phyloP scores from a whole-genome alignment of 2,888 invertebrate genomes.

The Chaetogeoica ovagalla region DNA sequence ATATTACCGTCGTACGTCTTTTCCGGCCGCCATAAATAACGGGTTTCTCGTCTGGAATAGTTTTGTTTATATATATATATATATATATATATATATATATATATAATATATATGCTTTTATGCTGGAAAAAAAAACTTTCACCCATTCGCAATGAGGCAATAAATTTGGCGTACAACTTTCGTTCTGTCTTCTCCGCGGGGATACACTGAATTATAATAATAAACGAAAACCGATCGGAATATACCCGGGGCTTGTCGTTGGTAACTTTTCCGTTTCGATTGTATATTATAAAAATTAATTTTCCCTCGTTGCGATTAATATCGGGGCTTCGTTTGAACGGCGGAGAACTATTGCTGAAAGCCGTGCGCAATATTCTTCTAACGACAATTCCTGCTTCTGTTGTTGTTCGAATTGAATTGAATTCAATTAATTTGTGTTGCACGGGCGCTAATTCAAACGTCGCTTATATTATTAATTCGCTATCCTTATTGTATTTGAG shows the following conservation, averaged over 20 bases:
- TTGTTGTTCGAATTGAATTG: too few species aligned
- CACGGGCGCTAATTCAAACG: neutral
- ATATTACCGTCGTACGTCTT: slow-evolving; percentile 9
- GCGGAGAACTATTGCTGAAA: neutral
- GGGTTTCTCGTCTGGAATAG: slow-evolving; percentile 22
- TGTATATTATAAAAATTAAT: neutral
- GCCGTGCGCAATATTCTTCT: neutral
- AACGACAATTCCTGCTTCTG: too few species aligned
- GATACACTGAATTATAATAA: slow-evolving; percentile 7
- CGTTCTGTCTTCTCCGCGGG: slow-evolving; percentile 24
- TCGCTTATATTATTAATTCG: neutral
- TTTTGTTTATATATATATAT: slow-evolving; percentile 27
- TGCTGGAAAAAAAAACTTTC: slow-evolving; percentile 40
- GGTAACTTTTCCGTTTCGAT: slow-evolving; percentile 12
- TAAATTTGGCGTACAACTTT: slow-evolving; percentile 37
- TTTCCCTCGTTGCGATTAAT: neutral
- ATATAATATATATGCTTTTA: slow-evolving; percentile 5
- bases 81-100: too few species aligned
- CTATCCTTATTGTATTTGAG: neutral
- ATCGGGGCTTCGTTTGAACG: neutral
- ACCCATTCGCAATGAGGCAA: slow-evolving; percentile 15
- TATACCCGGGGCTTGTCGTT: neutral
- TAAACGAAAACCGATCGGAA: slow-evolving; percentile 20
- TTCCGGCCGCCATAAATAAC: slow-evolving; percentile 4
- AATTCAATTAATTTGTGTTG: too few species aligned